These are phyloP conservation scores for Salmo trutta DNA, from an alignment of 2,797 vertebrate species.

Conservation along the genomic window DNA sequence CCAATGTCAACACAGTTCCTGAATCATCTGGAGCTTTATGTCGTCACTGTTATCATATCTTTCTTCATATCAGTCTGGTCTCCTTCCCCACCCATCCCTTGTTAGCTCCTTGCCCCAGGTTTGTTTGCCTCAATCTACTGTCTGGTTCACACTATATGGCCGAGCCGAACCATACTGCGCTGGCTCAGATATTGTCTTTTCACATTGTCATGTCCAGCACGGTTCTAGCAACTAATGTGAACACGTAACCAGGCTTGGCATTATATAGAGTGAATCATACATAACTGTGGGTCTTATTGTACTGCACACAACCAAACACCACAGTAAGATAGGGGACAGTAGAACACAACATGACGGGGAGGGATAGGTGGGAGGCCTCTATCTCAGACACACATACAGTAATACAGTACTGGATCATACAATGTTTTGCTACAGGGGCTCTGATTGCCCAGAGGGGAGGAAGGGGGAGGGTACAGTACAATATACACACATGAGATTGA, in stretches of 20 bases:
- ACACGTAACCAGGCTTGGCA: not conserved
- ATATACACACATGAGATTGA: constrained; percentile 49
- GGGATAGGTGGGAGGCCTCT: constrained; percentile 41
- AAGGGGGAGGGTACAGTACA: not conserved
- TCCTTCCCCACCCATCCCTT: not conserved
- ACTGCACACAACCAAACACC: constrained; percentile 84
- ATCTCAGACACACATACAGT: constrained; percentile 20
- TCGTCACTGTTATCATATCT: not conserved
- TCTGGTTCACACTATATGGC: not conserved
- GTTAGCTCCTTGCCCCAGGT: constrained; percentile 68
- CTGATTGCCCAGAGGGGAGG: constrained; percentile 27
- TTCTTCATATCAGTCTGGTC: too few relatives aligned
- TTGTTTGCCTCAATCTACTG: constrained; percentile 81
- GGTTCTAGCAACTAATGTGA: not conserved
- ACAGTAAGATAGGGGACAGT: constrained; percentile 78
- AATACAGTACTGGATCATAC: constrained; percentile 54
- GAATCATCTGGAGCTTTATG: not conserved
- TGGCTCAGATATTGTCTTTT: not conserved
- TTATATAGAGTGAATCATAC: not conserved
- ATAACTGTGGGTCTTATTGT: constrained; percentile 76
- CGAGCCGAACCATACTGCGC: not conserved
- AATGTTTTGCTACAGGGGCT: constrained; percentile 56
- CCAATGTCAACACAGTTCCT: constrained; percentile 1
- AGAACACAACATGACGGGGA: constrained; percentile 15
- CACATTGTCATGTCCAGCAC: not conserved